Conservation (phyloP, 2,888 invertebrate species). For the Apamea anceps region DNA sequence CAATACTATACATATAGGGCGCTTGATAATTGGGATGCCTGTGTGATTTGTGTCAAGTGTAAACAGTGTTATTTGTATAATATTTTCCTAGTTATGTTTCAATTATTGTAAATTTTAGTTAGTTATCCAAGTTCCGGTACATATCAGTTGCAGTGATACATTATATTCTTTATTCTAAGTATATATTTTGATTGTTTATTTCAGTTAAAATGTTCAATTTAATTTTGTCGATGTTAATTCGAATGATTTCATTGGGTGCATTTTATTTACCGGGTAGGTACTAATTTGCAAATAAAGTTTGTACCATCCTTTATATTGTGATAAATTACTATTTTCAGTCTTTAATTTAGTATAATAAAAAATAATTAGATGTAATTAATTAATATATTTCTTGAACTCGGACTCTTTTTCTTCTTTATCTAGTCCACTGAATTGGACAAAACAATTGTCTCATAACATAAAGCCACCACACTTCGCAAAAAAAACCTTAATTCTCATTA, state of each 20-base stretch:
- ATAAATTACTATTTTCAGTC: conserved; percentile 64
- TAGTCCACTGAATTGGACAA: not conserved
- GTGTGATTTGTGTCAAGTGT: conserved; percentile 45
- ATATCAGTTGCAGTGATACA: conserved; percentile 63
- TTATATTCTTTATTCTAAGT: conserved; percentile 43
- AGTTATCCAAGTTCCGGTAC: conserved; percentile 54
- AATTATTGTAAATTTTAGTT: conserved; percentile 61
- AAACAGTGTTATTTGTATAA: conserved; percentile 53
- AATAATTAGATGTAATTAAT: conserved; percentile 61
- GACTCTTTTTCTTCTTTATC: conserved; percentile 22
- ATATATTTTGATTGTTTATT: conserved; percentile 35
- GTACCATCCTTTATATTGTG: conserved; percentile 62
- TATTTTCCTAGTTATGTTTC: conserved; percentile 42
- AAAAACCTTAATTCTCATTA: not conserved
- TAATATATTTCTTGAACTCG: conserved; percentile 62
- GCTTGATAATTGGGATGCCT: conserved; percentile 49
- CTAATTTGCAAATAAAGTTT: conserved; percentile 35
- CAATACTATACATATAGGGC: conserved; percentile 56
- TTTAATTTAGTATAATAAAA: conserved; percentile 57
- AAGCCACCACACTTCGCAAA: not conserved
- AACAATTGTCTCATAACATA: not conserved
- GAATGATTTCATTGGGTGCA: conserved; percentile 48
- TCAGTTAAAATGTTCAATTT: conserved; percentile 35
- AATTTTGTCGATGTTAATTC: conserved; percentile 40
- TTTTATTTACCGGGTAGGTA: conserved; percentile 47